Evolutionary conservation across 2,888 invertebrate genomes (phyloP).

Genomic region (Eupithecia pulchellata): DNA sequence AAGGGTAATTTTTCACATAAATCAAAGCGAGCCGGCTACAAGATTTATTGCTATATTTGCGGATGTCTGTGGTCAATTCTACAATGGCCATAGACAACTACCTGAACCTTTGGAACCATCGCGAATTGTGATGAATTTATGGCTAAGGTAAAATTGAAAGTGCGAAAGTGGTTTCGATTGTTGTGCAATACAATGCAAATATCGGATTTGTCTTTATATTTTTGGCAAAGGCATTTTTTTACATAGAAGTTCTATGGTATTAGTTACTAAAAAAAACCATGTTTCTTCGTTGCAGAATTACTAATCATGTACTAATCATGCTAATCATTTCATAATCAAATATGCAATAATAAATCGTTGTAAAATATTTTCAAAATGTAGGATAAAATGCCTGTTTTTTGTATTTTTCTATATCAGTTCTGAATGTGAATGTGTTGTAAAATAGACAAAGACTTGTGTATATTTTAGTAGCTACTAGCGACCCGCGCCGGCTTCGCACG

Average conservation of each 20-base stretch:
- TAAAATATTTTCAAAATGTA: background rate
- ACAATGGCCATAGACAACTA: conserved; percentile 66
- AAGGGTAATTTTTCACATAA: conserved; percentile 85
- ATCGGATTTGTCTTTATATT: background rate
- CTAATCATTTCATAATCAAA: background rate
- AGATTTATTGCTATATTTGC: conserved; percentile 79
- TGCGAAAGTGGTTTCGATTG: conserved; percentile 50
- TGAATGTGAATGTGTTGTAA: too few species aligned
- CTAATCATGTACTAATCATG: background rate
- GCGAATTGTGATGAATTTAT: conserved; percentile 63
- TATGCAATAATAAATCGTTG: background rate
- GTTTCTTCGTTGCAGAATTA: background rate
- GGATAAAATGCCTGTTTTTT: too few species aligned
- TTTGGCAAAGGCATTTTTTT: background rate
- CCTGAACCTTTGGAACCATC: conserved; percentile 63
- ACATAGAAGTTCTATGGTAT: background rate
- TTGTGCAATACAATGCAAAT: conserved; percentile 16
- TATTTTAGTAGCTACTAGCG: too few species aligned
- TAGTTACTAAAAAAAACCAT: background rate
- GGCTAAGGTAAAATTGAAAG: conserved; percentile 66
- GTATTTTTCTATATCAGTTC: too few species aligned
- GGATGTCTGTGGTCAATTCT: conserved; percentile 65
- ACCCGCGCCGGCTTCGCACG: too few species aligned
- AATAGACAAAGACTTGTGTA: too few species aligned
- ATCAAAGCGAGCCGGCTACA: conserved; percentile 79